These are phyloP conservation scores for Motacilla alba DNA, from an alignment of 2,113 vertebrate species.

Conservation along the genomic window DNA sequence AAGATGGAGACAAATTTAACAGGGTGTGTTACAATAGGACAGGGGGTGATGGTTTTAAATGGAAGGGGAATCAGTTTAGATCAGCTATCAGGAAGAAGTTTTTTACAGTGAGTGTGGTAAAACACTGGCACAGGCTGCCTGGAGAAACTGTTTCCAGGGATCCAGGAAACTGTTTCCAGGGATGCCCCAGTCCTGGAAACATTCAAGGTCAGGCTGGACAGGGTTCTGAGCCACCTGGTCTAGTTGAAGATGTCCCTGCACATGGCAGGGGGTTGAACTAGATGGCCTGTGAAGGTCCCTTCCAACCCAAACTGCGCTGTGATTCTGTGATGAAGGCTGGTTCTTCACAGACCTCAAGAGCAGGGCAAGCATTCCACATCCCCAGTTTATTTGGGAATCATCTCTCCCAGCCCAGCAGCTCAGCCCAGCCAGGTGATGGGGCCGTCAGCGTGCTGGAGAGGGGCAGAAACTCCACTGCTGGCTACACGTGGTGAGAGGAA, in stretches of 20 bases:
- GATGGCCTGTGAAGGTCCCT: not conserved
- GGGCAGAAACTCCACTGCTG: not conserved
- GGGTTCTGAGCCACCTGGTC: not conserved
- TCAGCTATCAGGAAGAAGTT: not conserved
- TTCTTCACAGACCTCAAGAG: not conserved
- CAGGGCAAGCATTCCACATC: not conserved
- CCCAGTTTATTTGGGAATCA: not conserved
- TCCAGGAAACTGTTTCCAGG: too few relatives aligned
- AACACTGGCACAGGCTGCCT: not conserved
- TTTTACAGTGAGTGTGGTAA: not conserved
- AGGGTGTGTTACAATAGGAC: not conserved
- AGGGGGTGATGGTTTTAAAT: not conserved
- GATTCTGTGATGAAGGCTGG: not conserved
- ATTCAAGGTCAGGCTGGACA: not conserved
- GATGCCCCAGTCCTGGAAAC: not conserved
- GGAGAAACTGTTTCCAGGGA: not conserved
- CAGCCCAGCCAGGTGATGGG: not conserved
- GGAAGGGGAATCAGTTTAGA: not conserved
- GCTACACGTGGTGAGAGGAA: accelerated
- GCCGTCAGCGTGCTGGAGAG: not conserved
- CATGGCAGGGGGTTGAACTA: not conserved
- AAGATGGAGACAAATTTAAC: not conserved
- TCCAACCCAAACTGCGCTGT: not conserved
- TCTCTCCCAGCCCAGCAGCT: not conserved
- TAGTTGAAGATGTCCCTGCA: not conserved